Base-by-base conservation (phyloP, 2,113 vertebrate species). In the Cinclus mexicanus region DNA sequence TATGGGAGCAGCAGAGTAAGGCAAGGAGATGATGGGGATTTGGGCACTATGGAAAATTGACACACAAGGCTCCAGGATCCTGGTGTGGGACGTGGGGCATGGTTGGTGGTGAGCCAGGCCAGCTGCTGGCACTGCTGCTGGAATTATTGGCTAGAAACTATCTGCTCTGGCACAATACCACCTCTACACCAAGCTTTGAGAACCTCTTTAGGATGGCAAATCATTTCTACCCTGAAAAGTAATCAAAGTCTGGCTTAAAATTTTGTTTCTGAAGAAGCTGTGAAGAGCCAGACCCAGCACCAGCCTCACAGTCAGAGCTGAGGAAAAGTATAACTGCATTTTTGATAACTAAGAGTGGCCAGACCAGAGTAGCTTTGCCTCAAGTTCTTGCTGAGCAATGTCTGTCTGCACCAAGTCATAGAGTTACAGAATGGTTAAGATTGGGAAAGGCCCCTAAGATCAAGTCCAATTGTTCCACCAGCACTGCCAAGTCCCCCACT, bases 21-120 rank as follows among this genome's bases (percentile, higher is more conserved):
- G 11, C 61, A 4, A 77, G 63, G 13, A 17, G 35, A 33, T 9
- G 57, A 80, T 39, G 44, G 76, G 85, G 87, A 20, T 37, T 42
- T 26, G n/a, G 87, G 37, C 67, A 16, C 87, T 39, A 28, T 56
- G 84, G 89, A 94, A 94, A 86, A 91, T 37, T 47, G 6, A 35
- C 52, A 44, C 29, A 26, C 28, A 60, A 33, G 64, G 35, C 68
- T 89, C 31, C n/a, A 35, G 25, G 78, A 29, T 41, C 60, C 61
- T 0, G 0, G 7, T 18, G 53, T 2, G 5, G 61, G 17, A 35
- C 15, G 11, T 1, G 13, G 69, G 53, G 28, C 31, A 46, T 16
- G 0, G 0, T 2, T 0, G 0, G 19, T 6, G 35, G 44, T 20
- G 77, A 52, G 22, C 19, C 3, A 35, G n/a, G 23, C 46, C 52